Percentiles rank a stretch among this genome's conserved stretches.
Evolutionary conservation across 2,113 vertebrate genomes (phyloP).

Genomic region (Gasterosteus nipponicus): DNA sequence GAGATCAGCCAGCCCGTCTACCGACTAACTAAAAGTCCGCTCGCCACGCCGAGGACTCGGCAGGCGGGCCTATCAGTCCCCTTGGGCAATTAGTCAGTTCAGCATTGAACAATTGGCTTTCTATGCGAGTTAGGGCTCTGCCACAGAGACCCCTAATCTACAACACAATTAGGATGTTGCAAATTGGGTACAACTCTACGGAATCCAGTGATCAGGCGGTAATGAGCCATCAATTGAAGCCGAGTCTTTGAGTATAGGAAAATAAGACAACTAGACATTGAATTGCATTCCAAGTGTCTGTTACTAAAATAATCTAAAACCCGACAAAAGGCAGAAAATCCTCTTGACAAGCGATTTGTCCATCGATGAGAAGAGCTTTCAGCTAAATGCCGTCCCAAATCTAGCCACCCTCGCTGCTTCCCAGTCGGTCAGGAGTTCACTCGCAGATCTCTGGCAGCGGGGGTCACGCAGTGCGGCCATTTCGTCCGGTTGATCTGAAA

Average conservation of each 20-base stretch:
- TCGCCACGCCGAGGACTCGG: not conserved
- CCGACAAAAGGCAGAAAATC: not conserved
- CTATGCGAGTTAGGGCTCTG: not conserved
- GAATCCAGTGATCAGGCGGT: not conserved
- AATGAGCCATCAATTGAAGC: not conserved
- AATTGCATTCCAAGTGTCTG: not conserved
- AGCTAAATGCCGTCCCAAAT: not conserved
- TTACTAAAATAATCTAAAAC: not conserved
- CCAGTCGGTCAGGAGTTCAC: constrained; percentile 22
- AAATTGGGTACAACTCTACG: not conserved
- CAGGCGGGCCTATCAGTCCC: not conserved
- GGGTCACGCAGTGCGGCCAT: constrained; percentile 30
- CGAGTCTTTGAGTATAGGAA: not conserved
- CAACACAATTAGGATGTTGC: not conserved
- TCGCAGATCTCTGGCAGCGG: constrained; percentile 10
- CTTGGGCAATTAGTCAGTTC: not conserved
- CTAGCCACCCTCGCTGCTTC: not conserved
- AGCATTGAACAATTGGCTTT: not conserved
- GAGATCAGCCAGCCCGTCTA: constrained; percentile 6
- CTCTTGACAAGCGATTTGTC: not conserved
- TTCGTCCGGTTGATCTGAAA: constrained; percentile 46
- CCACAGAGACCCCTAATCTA: not conserved
- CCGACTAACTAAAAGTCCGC: not conserved
- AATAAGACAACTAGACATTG: not conserved
- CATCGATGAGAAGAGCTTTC: not conserved